Evolutionary conservation across 1,140 invertebrate species (phyloP), one percentile per base, ranked within the genome.

Genomic region (Panagrolaimus sp.): DNA sequence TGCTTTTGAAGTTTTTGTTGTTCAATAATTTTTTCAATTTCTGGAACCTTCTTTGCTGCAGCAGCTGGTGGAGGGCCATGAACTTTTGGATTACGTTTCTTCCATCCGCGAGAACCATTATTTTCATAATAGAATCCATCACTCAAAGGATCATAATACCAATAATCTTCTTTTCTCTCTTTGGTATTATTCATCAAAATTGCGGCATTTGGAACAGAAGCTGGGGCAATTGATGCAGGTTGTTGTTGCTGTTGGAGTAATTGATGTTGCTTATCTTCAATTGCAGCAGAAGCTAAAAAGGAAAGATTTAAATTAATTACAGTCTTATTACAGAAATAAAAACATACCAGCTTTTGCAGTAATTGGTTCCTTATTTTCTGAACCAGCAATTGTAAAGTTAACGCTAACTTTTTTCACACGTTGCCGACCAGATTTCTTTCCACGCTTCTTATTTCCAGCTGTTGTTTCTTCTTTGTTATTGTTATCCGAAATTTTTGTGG

Each of bases 111-210:
- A 24, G 78, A 76, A 17, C 79, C 79, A 68, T 78, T 81, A 46
- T 75, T 73, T 63, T 81, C 79, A 58, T 81, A 81, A 47, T 83
- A 81, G 68, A 79, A 81, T 17, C 79, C 79, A 62, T 81, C 73
- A 21, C 76, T 74, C 2, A 71, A 67, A 12, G 17, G 32, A 67
- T 69, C 76, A 63, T 77, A 77, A 38, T 71, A 78, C 69, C 70
- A 76, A 28, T 73, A 77, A 26, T 71, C 69, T 21, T 74, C 73
- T 47, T 48, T 67, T 1, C 26, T 10, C 26, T 68, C 67, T n/a
- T 58, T 58, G 52, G 32, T 38, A 38, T 38, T 38, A 38, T 38
- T 38, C 32, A 38, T 38, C 32, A 38, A 38, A 38, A 38, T 2
- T 38, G 32, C 32, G 7, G 32, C 32, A 38, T 38, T 58, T 58